Evolutionary conservation across 2,113 vertebrate species (phyloP).

Genomic region (Cathartes aura): DNA sequence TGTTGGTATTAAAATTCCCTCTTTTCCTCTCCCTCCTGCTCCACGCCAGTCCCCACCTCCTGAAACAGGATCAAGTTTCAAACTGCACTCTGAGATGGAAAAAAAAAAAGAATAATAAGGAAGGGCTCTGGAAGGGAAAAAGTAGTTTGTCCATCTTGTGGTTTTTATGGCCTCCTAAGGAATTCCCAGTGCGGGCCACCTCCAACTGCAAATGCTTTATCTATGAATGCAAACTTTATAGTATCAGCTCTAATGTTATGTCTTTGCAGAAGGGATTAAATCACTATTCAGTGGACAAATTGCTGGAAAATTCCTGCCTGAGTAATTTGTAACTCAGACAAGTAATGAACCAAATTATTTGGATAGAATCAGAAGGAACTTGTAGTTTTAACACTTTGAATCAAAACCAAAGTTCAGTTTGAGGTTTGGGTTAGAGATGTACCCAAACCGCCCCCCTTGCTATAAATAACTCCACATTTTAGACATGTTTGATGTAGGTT

Average conservation of each 20-base stretch:
- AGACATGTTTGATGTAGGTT: neutral
- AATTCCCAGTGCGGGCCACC: neutral
- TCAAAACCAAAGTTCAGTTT: neutral
- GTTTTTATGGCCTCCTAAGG: neutral
- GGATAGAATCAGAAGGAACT: neutral
- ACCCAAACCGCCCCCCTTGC: neutral
- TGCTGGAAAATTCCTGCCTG: neutral
- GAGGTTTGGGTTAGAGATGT: neutral
- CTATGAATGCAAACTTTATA: neutral
- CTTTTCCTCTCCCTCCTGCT: neutral
- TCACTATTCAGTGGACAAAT: neutral
- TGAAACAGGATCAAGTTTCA: conserved; percentile 55
- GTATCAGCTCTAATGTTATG: neutral
- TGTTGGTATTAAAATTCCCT: conserved; percentile 10
- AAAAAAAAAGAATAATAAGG: neutral
- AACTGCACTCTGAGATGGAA: neutral
- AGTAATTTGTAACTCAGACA: neutral
- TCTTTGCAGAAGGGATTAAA: conserved; percentile 32
- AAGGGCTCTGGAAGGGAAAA: conserved; percentile 17
- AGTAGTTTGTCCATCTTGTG: neutral
- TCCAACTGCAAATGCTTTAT: neutral
- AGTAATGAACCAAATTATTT: neutral
- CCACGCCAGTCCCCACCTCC: neutral
- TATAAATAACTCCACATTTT: neutral
- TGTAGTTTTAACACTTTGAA: neutral